phyloP scores from a whole-genome alignment of 2,113 vertebrate species.

The Psophia crepitans region DNA sequence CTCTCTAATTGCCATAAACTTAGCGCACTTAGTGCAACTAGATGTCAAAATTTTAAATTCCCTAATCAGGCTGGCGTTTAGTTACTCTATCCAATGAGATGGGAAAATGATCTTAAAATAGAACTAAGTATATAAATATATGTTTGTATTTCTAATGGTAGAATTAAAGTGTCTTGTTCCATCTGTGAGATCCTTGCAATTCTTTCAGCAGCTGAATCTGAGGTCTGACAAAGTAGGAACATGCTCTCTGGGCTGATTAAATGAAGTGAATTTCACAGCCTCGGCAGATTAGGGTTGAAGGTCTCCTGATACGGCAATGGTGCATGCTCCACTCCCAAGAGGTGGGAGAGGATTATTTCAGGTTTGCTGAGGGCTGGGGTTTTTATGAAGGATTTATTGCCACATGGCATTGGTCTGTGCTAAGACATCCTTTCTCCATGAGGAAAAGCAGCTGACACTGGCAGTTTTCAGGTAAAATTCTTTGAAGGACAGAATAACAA shows the following conservation, averaged over 20 bases:
- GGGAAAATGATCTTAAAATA: not conserved
- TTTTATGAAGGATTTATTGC: not conserved
- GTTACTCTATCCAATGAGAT: not conserved
- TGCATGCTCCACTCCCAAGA: not conserved
- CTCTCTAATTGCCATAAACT: not conserved
- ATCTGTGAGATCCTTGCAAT: not conserved
- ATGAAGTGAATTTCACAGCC: not conserved
- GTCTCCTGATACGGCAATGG: not conserved
- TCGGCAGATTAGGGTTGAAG: not conserved
- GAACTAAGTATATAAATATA: not conserved
- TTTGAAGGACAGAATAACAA: not conserved
- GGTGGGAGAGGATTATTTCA: not conserved
- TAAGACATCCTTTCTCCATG: not conserved
- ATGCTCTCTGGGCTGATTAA: not conserved
- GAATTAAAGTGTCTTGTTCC: not conserved
- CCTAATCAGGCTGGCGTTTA: not conserved
- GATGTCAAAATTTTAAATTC: not conserved
- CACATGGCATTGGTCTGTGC: not conserved
- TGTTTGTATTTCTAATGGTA: not conserved
- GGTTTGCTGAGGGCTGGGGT: not conserved
- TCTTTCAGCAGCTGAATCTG: not conserved
- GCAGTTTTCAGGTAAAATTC: not conserved
- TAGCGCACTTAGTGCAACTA: not conserved
- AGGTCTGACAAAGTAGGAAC: not conserved
- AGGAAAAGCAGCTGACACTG: not conserved